phyloP scores from a whole-genome alignment of 2,113 vertebrate genomes.

The Sisor rabdophorus region DNA sequence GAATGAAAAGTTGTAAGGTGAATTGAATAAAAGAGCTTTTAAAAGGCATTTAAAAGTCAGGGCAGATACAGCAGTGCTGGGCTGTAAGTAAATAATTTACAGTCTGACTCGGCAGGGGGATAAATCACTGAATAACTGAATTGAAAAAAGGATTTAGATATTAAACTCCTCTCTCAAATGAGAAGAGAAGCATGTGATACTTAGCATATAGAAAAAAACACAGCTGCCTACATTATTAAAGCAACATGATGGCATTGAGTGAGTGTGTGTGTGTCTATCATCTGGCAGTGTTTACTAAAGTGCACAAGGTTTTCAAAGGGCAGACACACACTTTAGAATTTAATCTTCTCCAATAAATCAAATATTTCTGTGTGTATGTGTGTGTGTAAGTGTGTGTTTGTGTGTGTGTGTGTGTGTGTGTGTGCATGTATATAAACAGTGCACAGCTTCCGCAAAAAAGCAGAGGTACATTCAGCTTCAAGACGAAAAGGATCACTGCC shows the following conservation, averaged over 20 bases:
- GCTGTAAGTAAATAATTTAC: background rate
- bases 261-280: background rate
- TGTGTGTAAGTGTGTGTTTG: slow-evolving; percentile 25
- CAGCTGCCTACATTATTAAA: slow-evolving; percentile 44
- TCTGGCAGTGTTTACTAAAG: slow-evolving; percentile 44
- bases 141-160: slow-evolving; percentile 2
- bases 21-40: background rate
- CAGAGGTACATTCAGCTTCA: slow-evolving; percentile 65
- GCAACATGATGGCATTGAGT: slow-evolving; percentile 15
- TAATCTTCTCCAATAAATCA: slow-evolving; percentile 5
- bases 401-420: slow-evolving; percentile 34
- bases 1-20: background rate
- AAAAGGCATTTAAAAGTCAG: background rate
- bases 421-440: slow-evolving; percentile 35
- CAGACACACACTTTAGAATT: slow-evolving; percentile 8
- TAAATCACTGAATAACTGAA: slow-evolving; percentile 10
- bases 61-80: background rate
- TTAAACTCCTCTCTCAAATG: slow-evolving; percentile 17
- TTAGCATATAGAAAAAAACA: slow-evolving; percentile 32
- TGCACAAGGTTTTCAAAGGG: slow-evolving; percentile 32
- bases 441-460: slow-evolving; percentile 33
- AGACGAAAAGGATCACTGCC: slow-evolving; percentile 49
- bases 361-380: slow-evolving; percentile 14
- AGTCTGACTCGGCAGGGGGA: background rate
- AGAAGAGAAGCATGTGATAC: slow-evolving; percentile 29